phyloP scores from a whole-genome alignment of 2,113 vertebrate species.

The Dipodomys ordii region DNA sequence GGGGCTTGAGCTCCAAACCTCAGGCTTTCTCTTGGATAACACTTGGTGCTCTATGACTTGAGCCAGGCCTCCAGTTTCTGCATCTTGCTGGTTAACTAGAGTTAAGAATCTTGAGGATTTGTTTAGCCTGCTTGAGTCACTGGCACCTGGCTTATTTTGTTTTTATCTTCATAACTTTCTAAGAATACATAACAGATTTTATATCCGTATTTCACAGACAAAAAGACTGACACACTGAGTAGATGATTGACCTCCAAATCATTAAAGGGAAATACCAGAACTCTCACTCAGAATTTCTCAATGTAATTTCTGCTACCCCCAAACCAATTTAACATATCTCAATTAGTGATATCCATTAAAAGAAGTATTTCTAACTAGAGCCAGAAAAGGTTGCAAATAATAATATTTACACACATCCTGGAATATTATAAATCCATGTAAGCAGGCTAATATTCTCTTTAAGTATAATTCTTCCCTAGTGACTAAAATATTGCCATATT shows the following conservation, averaged over 20 bases:
- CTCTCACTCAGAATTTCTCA: neutral
- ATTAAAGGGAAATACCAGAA: neutral
- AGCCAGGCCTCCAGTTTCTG: too few relatives aligned
- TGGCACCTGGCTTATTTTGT: neutral
- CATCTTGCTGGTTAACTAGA: too few relatives aligned
- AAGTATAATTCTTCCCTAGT: neutral
- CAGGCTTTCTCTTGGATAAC: too few relatives aligned
- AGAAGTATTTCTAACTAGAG: constrained; percentile 6
- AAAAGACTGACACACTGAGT: neutral
- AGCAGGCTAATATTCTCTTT: neutral
- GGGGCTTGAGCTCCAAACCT: too few relatives aligned
- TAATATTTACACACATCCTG: constrained; percentile 25
- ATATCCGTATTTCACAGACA: neutral
- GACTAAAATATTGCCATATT: neutral
- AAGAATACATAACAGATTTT: neutral
- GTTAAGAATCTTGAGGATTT: too few relatives aligned
- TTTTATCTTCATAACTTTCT: neutral
- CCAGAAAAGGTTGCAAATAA: neutral
- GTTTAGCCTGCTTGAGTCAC: too few relatives aligned
- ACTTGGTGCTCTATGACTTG: too few relatives aligned
- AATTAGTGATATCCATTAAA: neutral
- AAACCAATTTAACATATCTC: neutral
- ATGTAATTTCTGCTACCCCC: neutral
- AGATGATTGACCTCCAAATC: neutral
- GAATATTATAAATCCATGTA: constrained; percentile 21